Evolutionary conservation across 2,797 vertebrate species (phyloP).

Genomic region (Lindbergichthys nudifrons): DNA sequence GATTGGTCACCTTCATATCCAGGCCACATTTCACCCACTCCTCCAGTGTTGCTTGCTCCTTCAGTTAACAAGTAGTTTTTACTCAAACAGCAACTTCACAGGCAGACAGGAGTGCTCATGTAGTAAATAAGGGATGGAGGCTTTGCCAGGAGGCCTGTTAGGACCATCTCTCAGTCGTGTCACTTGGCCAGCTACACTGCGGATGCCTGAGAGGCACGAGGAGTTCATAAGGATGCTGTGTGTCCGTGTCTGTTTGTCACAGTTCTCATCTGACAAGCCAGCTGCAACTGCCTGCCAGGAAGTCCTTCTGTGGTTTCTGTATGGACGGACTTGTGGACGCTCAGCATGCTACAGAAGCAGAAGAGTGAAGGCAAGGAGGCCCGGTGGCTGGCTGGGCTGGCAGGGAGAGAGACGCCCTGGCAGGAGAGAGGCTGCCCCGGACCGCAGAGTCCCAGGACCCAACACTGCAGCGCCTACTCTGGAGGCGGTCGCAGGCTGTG

Average conservation of each 20-base stretch:
- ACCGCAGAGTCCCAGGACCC: constrained; percentile 51
- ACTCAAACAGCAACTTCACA: constrained; percentile 70
- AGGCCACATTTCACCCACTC: constrained; percentile 51
- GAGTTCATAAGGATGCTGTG: constrained; percentile 69
- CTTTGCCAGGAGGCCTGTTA: constrained; percentile 58
- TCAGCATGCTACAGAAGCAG: constrained; percentile 77
- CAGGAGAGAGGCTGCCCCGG: constrained; percentile 58
- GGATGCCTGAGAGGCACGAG: constrained; percentile 70
- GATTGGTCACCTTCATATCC: constrained; percentile 56
- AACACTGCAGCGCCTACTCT: constrained; percentile 79
- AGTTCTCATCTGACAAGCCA: constrained; percentile 61
- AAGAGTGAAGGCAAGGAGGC: constrained; percentile 74
- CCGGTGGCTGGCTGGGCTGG: constrained; percentile 78
- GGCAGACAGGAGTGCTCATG: constrained; percentile 60
- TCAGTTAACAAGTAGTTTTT: constrained; percentile 74
- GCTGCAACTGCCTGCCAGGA: constrained; percentile 53
- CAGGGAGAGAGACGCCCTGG: constrained; percentile 74
- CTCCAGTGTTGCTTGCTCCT: constrained; percentile 57
- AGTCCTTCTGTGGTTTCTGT: constrained; percentile 70
- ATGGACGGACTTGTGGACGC: constrained; percentile 68
- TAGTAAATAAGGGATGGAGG: constrained; percentile 57
- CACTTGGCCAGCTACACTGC: constrained; percentile 70
- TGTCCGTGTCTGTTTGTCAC: constrained; percentile 62
- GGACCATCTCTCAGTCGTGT: constrained; percentile 68
- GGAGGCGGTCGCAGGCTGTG: constrained; percentile 92